phyloP scores from a whole-genome alignment of 2,797 vertebrate species.

The Vireo griseus region DNA sequence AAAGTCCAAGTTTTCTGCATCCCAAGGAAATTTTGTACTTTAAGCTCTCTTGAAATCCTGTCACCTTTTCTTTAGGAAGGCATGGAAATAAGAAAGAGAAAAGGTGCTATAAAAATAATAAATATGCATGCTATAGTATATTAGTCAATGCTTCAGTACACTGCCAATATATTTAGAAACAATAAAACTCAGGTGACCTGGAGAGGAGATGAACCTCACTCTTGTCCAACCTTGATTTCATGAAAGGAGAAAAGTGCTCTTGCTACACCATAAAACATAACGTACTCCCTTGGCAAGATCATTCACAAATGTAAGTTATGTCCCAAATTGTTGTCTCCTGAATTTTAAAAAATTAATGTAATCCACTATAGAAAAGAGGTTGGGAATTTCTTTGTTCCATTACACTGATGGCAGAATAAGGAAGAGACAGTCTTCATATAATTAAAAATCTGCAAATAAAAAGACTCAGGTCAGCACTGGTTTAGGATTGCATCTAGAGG shows the following conservation, averaged over 20 bases:
- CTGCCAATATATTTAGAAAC: neutral
- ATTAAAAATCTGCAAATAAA: conserved; percentile 9
- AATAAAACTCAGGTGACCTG: neutral
- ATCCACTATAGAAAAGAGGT: neutral
- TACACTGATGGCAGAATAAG: neutral
- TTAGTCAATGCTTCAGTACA: neutral
- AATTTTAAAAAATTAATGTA: neutral
- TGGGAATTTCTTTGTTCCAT: neutral
- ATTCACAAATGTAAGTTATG: neutral
- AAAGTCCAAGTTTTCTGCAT: neutral
- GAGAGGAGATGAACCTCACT: neutral
- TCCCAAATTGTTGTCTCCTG: neutral
- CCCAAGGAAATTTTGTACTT: neutral
- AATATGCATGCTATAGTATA: neutral
- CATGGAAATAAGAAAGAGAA: neutral
- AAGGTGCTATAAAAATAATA: neutral
- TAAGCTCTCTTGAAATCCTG: neutral
- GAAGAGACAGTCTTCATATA: neutral
- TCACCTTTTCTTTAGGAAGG: neutral
- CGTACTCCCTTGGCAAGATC: neutral
- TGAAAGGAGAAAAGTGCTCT: neutral
- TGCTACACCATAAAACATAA: neutral
- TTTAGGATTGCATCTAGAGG: neutral
- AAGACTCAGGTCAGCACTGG: neutral
- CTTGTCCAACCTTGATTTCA: neutral